phyloP scores from a whole-genome alignment of 2,888 invertebrate genomes.

The Heteromurus nitidus region DNA sequence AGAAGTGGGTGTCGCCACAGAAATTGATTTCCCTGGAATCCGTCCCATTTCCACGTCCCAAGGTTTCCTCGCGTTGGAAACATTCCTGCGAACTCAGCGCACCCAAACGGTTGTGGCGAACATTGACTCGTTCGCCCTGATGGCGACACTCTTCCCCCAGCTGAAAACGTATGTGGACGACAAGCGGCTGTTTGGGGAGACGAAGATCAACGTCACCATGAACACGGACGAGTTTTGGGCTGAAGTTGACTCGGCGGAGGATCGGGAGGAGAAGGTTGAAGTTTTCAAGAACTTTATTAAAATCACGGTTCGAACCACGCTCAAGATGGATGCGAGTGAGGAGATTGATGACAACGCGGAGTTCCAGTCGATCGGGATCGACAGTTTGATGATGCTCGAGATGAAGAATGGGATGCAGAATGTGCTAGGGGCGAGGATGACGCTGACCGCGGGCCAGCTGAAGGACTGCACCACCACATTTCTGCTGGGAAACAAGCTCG shows the following conservation, averaged over 20 bases:
- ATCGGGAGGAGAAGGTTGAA: slow-evolving; percentile 33
- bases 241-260: slow-evolving; percentile 28
- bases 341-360: slow-evolving; percentile 38
- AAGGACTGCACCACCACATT: slow-evolving; percentile 51
- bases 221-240: slow-evolving; percentile 60
- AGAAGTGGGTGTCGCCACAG: slow-evolving; percentile 15
- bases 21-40: slow-evolving; percentile 37
- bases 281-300: slow-evolving; percentile 39
- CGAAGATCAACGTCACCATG: too few species aligned
- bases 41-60: too few species aligned
- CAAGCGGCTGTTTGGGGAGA: not conserved
- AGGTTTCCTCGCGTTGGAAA: too few species aligned
- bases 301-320: slow-evolving; percentile 6
- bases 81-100: too few species aligned
- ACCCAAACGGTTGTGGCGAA: too few species aligned
- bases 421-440: slow-evolving; percentile 47
- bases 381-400: slow-evolving; percentile 61
- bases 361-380: slow-evolving; percentile 46
- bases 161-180: slow-evolving; percentile 45
- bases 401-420: slow-evolving; percentile 56
- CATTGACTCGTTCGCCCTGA: not conserved
- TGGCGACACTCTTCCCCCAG: not conserved
- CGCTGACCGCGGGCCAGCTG: slow-evolving; percentile 21
- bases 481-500: slow-evolving; percentile 28
- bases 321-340: slow-evolving; percentile 54